These are phyloP conservation scores for Sakesphorus luctuosus DNA, from an alignment of 2,113 vertebrate species.

Conservation along the genomic window DNA sequence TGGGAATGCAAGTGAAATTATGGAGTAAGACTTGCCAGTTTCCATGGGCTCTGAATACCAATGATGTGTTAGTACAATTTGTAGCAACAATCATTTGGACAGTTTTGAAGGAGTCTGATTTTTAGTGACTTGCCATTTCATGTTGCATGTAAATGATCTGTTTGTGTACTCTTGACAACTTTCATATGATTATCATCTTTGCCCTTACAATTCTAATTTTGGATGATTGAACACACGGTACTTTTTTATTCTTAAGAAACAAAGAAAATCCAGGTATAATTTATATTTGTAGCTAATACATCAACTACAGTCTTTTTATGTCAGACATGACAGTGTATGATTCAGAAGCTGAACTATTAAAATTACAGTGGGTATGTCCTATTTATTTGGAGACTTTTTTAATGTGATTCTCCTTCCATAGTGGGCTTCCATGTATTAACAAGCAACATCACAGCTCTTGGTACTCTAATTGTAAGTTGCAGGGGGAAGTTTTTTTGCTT, in stretches of 20 bases:
- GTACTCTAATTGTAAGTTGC: neutral
- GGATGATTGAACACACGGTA: neutral
- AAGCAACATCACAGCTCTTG: neutral
- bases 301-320: neutral
- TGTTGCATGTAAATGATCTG: neutral
- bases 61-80: neutral
- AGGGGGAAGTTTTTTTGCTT: neutral
- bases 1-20: neutral
- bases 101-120: neutral
- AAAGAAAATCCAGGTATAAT: conserved; percentile 27
- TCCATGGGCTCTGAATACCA: neutral
- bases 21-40: neutral
- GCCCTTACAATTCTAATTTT: neutral
- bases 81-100: neutral
- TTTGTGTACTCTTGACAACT: neutral
- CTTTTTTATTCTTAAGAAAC: conserved; percentile 37
- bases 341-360: conserved; percentile 50
- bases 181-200: neutral
- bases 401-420: neutral
- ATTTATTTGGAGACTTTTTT: neutral
- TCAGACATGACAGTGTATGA: neutral
- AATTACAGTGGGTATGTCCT: neutral
- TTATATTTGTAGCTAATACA: conserved; percentile 60
- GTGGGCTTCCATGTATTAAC: neutral
- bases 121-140: neutral